These are phyloP conservation scores for Gastrophysa polygoni DNA, from an alignment of 2,888 invertebrate genomes.

Conservation along the genomic window DNA sequence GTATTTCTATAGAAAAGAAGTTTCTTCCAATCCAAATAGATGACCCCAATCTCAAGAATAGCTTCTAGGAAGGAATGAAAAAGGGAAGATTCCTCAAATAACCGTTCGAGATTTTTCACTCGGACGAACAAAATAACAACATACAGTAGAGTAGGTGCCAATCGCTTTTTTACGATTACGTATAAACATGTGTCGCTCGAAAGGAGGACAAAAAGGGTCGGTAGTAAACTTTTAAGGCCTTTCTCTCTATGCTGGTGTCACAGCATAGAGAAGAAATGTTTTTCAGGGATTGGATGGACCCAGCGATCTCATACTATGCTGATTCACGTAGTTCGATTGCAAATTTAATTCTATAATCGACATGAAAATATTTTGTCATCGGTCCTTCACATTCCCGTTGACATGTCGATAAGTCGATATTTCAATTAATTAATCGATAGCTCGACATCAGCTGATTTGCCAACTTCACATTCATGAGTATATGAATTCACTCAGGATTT, in stretches of 20 bases:
- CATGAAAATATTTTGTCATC: too few relatives aligned
- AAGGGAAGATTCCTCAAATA: not conserved
- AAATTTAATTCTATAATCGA: too few relatives aligned
- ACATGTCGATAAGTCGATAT: too few relatives aligned
- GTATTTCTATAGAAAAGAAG: not conserved
- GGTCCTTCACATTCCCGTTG: too few relatives aligned
- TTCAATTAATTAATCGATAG: too few relatives aligned
- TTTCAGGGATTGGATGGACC: not conserved
- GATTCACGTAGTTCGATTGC: too few relatives aligned
- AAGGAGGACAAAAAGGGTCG: constrained; percentile 20
- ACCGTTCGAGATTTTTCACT: constrained; percentile 20
- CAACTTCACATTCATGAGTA: too few relatives aligned
- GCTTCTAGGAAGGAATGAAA: constrained; percentile 1
- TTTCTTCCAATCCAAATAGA: not conserved
- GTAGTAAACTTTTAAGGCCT: constrained; percentile 28
- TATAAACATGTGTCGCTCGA: constrained; percentile 42
- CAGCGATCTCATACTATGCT: not conserved
- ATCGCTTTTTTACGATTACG: constrained; percentile 45
- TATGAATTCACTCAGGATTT: too few relatives aligned
- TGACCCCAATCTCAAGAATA: not conserved
- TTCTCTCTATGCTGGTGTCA: constrained; percentile 1
- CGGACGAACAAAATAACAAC: constrained; percentile 26
- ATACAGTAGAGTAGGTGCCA: constrained; percentile 26
- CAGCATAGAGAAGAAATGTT: too few relatives aligned
- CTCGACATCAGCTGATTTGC: too few relatives aligned